phyloP scores from a whole-genome alignment of 1,140 invertebrate genomes.

The Drosophila subpulchrella region DNA sequence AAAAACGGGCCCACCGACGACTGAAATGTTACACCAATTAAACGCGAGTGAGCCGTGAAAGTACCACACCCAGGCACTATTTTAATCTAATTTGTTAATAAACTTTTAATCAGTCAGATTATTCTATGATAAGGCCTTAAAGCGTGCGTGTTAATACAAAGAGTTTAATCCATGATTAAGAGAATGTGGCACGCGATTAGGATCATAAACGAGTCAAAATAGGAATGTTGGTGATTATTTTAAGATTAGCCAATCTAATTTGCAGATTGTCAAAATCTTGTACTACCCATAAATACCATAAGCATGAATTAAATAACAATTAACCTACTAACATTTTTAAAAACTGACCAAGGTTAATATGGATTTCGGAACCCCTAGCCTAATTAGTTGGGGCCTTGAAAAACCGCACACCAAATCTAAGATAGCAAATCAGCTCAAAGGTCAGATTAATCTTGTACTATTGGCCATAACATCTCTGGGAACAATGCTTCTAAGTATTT shows the following conservation, averaged over 20 bases:
- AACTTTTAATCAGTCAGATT: slow-evolving; percentile 27
- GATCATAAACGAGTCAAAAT: slow-evolving; percentile 3
- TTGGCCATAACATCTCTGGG: background rate
- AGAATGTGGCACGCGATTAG: slow-evolving; percentile 36
- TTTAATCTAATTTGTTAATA: slow-evolving; percentile 31
- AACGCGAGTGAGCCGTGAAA: slow-evolving; percentile 16
- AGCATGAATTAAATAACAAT: background rate
- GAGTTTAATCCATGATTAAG: slow-evolving; percentile 13
- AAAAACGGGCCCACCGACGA: background rate
- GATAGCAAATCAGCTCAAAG: slow-evolving; percentile 6
- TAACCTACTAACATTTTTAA: background rate
- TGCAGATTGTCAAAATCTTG: background rate
- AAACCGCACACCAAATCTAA: too few species aligned
- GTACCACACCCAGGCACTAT: slow-evolving; percentile 3
- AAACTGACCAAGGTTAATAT: slow-evolving; percentile 20
- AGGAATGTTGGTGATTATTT: slow-evolving; percentile 5
- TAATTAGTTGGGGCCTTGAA: background rate
- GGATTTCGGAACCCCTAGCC: background rate
- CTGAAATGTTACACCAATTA: slow-evolving; percentile 1
- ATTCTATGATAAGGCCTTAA: slow-evolving; percentile 22
- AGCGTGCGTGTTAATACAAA: slow-evolving; percentile 13
- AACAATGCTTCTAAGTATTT: background rate
- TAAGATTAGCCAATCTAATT: slow-evolving; percentile 9
- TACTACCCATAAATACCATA: background rate
- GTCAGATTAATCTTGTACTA: background rate